Conservation (phyloP, 1,140 invertebrate genomes). For the Lanistes nyassanus region DNA sequence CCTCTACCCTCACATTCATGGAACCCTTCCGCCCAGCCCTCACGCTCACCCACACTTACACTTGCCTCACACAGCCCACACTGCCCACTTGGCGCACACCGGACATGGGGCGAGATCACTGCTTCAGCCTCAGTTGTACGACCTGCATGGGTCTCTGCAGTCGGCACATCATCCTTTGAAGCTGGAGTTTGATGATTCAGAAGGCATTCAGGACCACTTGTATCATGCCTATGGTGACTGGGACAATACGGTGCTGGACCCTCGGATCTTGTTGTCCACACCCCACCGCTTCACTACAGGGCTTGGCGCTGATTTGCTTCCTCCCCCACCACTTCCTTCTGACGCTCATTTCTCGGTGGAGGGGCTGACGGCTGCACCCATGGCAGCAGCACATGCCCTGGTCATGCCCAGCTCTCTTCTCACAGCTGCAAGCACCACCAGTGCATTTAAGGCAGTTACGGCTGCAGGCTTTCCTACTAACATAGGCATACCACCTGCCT, state of each 20-base stretch:
- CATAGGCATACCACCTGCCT: conserved; percentile 21
- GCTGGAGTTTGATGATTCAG: conserved; percentile 56
- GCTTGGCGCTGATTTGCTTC: conserved; percentile 49
- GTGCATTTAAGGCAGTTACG: conserved; percentile 47
- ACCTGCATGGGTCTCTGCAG: conserved; percentile 55
- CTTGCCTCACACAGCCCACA: conserved; percentile 21
- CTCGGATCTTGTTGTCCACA: conserved; percentile 29
- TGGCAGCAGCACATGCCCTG: conserved; percentile 42
- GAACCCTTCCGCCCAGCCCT: conserved; percentile 55
- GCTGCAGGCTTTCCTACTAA: conserved; percentile 23
- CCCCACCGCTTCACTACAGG: conserved; percentile 44
- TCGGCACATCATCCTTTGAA: conserved; percentile 44
- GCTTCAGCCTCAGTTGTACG: conserved; percentile 61
- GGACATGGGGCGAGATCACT: conserved; percentile 36
- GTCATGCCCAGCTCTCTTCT: conserved; percentile 25
- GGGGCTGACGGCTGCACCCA: conserved; percentile 13
- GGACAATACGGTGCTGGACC: conserved; percentile 56
- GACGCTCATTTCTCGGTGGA: conserved; percentile 46
- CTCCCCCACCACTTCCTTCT: conserved; percentile 49
- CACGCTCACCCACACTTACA: conserved; percentile 44
- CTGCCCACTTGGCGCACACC: conserved; percentile 1
- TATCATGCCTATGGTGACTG: conserved; percentile 63
- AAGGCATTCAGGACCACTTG: conserved; percentile 59
- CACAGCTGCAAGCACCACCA: conserved; percentile 39
- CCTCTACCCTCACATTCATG: conserved; percentile 68